Percentiles rank a stretch among this genome's conserved stretches.
Conservation (phyloP, 2,797 vertebrate genomes). For the Acanthiza pusilla region DNA sequence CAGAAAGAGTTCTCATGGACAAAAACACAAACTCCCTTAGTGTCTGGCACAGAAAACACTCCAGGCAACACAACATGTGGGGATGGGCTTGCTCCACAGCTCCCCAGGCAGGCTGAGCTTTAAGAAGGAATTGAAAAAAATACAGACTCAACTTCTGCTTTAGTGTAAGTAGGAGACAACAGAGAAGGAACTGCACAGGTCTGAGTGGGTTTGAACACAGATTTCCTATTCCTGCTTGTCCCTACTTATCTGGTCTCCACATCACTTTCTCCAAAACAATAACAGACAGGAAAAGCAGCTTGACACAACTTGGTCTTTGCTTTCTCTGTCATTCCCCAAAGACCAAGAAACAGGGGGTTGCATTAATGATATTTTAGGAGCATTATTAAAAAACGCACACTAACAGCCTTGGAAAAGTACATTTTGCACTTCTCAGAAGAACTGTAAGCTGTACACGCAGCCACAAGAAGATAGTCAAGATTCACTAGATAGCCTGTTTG, state of each 20-base stretch:
- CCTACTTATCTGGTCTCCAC: not conserved
- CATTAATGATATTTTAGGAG: not conserved
- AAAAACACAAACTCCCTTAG: not conserved
- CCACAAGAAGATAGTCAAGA: not conserved
- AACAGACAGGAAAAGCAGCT: not conserved
- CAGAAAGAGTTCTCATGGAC: not conserved
- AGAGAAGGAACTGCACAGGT: not conserved
- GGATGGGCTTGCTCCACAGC: not conserved
- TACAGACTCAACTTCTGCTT: not conserved
- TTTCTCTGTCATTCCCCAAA: not conserved
- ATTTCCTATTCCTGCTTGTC: not conserved
- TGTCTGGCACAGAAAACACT: not conserved
- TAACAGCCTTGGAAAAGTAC: not conserved
- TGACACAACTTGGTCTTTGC: not conserved
- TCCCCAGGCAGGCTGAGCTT: not conserved
- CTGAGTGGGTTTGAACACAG: not conserved
- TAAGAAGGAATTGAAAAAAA: not conserved
- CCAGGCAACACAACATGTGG: not conserved
- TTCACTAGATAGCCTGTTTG: not conserved
- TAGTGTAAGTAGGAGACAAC: not conserved
- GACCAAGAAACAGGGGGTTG: not conserved
- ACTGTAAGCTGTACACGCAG: not conserved
- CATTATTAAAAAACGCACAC: not conserved
- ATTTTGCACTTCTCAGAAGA: not conserved
- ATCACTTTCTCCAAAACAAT: not conserved